Evolutionary conservation across 1,140 invertebrate genomes (phyloP).

Genomic region (Penaeus japonicus): DNA sequence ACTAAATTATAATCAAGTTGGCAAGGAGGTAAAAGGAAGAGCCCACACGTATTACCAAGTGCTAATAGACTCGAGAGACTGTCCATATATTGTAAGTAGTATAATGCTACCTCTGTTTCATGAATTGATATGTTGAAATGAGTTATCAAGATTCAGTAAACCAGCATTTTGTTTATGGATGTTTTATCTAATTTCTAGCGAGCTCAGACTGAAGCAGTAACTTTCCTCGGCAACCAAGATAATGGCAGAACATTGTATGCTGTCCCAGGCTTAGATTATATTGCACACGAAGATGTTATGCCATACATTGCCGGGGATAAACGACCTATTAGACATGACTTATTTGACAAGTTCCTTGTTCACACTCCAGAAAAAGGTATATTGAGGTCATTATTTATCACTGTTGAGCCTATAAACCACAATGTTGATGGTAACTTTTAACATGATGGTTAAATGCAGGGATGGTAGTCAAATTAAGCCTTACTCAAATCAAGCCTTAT

Average conservation of each 20-base stretch:
- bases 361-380: conserved; percentile 80
- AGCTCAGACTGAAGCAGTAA: conserved; percentile 95
- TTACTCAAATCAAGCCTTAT: too few relatives aligned
- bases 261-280: conserved; percentile 95
- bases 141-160: too few relatives aligned
- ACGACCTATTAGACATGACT: conserved; percentile 87
- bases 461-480: too few relatives aligned
- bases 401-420: too few relatives aligned
- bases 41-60: conserved; percentile 97
- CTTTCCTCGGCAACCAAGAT: conserved; percentile 96
- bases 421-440: too few relatives aligned
- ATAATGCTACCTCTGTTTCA: not conserved
- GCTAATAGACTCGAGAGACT: conserved; percentile 94
- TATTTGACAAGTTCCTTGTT: conserved; percentile 94
- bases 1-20: conserved; percentile 70
- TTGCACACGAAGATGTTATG: conserved; percentile 93
- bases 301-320: conserved; percentile 83
- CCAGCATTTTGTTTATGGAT: not conserved
- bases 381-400: too few relatives aligned
- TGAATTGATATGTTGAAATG: not conserved
- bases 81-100: conserved; percentile 88
- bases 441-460: too few relatives aligned
- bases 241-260: conserved; percentile 86
- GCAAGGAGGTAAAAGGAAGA: conserved; percentile 87
- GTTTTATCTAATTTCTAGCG: conserved; percentile 69